Evolutionary conservation across 2,888 invertebrate genomes (phyloP), one percentile per base, ranked within the genome.

Genomic region (Molorchus minor): DNA sequence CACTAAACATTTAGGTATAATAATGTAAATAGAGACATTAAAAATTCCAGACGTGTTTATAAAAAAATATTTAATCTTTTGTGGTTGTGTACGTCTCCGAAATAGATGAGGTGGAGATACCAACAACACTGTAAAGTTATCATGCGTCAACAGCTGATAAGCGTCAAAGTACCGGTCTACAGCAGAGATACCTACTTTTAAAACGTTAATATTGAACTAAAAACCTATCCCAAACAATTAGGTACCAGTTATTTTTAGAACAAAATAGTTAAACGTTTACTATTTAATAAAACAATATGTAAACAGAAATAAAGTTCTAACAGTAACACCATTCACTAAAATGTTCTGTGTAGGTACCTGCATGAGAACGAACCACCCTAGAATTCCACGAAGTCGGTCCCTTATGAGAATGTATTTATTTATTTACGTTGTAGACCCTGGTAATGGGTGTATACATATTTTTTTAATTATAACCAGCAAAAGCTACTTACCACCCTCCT

Each of bases 371-470:
- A 49, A 54, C 61, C 60, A 56, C 62, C 58, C 65, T 44, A 58
- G 38, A 55, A 56, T 65, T 65, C 65, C 60, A 49, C 56, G 65
- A 65, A 65, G 56, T 54, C 46, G 60, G 56, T 54, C 62, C 62
- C 62, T 65, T 58, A 46, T 61, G 57, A 57, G 54, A 64, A 64
- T 59, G 51, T 64, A 61, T 61, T 64, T 65, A 65, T 65, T 65
- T 65, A 65, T 60, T 62, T 58, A 58, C 54, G 56, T 58, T 46
- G 53, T 56, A 61, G 15, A 55, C 47, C 54, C 49, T 43, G 59
- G 51, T 51, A 3, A 33, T n/a, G n/a, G n/a, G n/a, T 33, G 12
- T 49, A 25, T 41, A 54, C 17, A 41, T 44, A 58, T 53, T 41
- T 41, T 54, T 55, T 35, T 45, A 49, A 58, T 53, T 53, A 53